Conservation (phyloP, 2,888 invertebrate genomes). For the Chalcosyrphus nemorum region DNA sequence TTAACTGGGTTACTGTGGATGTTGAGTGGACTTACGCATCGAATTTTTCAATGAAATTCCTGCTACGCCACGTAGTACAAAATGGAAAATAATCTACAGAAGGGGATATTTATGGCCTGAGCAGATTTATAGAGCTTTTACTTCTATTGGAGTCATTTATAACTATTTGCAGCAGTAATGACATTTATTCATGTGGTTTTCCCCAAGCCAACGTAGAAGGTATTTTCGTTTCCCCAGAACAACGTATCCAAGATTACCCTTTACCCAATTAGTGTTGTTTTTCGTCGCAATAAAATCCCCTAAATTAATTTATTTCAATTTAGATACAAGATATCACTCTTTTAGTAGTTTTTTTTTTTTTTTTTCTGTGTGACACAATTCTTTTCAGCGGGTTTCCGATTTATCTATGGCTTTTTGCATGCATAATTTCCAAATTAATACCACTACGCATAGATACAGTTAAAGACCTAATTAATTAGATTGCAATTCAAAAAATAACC, state of each 20-base stretch:
- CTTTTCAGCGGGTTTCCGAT: not conserved
- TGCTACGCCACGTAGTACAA: too few species aligned
- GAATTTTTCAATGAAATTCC: too few species aligned
- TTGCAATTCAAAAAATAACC: slow-evolving; percentile 20
- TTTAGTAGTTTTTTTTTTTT: not conserved
- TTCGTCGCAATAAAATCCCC: not conserved
- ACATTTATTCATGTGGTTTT: too few species aligned
- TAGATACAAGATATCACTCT: not conserved
- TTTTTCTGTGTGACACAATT: slow-evolving; percentile 13
- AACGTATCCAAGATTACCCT: not conserved
- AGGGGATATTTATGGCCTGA: too few species aligned
- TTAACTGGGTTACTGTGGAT: too few species aligned
- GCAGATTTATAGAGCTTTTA: too few species aligned
- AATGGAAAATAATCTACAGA: too few species aligned
- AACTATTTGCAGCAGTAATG: too few species aligned
- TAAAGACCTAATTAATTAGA: slow-evolving; percentile 42
- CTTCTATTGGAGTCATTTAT: too few species aligned
- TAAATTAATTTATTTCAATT: not conserved
- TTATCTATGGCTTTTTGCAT: slow-evolving; percentile 30
- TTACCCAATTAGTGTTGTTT: not conserved
- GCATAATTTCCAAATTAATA: slow-evolving; percentile 37
- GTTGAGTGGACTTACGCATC: too few species aligned
- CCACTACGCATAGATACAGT: not conserved
- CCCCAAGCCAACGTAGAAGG: too few species aligned
- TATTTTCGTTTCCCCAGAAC: too few species aligned